phyloP scores from a whole-genome alignment of 2,888 invertebrate species.

The Gisinianus flammeolus region DNA sequence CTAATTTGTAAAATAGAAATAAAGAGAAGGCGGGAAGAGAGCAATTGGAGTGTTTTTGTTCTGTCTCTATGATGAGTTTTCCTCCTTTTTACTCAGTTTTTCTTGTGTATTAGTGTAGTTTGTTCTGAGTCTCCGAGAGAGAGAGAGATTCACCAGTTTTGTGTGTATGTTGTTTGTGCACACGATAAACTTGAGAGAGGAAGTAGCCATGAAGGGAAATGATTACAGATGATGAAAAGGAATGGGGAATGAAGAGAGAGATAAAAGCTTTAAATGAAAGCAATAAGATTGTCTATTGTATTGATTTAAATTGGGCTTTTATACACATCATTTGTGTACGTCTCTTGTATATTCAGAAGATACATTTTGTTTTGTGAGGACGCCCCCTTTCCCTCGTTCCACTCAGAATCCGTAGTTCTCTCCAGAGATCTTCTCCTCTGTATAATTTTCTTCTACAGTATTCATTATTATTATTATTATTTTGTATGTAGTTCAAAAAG shows the following conservation, averaged over 20 bases:
- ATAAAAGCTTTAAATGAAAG: background rate
- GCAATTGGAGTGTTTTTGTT: background rate
- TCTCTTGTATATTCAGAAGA: too few relatives aligned
- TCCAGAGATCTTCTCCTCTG: too few relatives aligned
- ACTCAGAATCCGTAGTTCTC: background rate
- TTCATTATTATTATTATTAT: too few relatives aligned
- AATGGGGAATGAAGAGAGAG: background rate
- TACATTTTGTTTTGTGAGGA: too few relatives aligned
- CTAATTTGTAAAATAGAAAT: background rate
- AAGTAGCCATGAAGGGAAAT: background rate
- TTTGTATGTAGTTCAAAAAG: too few relatives aligned
- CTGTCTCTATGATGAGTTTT: too few relatives aligned
- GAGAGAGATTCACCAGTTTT: too few relatives aligned
- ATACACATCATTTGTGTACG: too few relatives aligned
- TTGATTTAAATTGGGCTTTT: background rate
- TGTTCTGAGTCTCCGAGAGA: too few relatives aligned
- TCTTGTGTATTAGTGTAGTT: background rate
- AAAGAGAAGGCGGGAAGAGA: background rate
- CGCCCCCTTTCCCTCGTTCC: background rate
- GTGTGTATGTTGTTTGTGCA: too few relatives aligned
- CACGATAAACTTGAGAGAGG: background rate
- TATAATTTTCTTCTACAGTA: too few relatives aligned
- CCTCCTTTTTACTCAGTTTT: too few relatives aligned
- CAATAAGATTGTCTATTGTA: background rate
- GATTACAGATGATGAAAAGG: slow-evolving; percentile 8